Evolutionary conservation across 2,888 invertebrate species (phyloP).

Genomic region (Pseudococcus longispinus): DNA sequence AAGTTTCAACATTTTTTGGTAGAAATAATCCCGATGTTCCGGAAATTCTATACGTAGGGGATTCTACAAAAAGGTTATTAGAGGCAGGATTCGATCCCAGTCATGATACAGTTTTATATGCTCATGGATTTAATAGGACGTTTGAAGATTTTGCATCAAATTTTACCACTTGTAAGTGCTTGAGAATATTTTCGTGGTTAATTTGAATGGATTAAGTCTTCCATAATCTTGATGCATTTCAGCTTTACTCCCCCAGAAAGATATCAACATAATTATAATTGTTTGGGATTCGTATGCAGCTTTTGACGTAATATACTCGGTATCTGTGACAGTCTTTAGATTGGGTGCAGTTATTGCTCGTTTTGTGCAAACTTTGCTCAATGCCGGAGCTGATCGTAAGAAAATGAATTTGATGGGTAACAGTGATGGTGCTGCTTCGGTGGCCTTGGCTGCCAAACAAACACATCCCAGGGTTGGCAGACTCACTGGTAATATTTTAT

Average conservation of each 20-base stretch:
- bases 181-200: too few relatives aligned
- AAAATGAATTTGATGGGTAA: background rate
- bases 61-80: background rate
- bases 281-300: background rate
- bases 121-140: background rate
- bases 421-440: background rate
- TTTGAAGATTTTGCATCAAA: background rate
- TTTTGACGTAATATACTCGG: background rate
- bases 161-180: background rate
- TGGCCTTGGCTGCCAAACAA: constrained; percentile 8
- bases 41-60: background rate
- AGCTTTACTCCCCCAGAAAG: background rate
- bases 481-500: background rate
- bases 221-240: too few relatives aligned
- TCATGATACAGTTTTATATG: background rate
- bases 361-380: background rate
- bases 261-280: background rate
- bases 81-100: background rate
- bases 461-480: background rate
- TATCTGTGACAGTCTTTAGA: background rate
- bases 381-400: constrained; percentile 1
- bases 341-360: background rate
- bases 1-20: background rate
- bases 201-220: too few relatives aligned
- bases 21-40: background rate